phyloP scores from a whole-genome alignment of 1,140 invertebrate genomes.

The Drosophila mayri region DNA sequence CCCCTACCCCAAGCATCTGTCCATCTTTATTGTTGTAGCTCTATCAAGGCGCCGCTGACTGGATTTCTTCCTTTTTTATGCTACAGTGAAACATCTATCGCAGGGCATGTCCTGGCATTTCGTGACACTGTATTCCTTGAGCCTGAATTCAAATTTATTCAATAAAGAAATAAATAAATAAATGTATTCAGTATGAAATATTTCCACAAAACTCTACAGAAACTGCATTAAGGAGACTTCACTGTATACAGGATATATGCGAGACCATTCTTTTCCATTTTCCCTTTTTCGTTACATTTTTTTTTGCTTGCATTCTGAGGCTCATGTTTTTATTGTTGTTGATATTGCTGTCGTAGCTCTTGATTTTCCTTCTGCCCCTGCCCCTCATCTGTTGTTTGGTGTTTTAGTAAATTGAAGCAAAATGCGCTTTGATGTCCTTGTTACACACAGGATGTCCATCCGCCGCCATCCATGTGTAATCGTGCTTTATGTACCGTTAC shows the following conservation, averaged over 20 bases:
- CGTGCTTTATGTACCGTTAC: conserved; percentile 84
- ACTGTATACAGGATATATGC: conserved; percentile 22
- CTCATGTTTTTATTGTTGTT: conserved; percentile 47
- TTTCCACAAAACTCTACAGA: no score
- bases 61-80: conserved; percentile 26
- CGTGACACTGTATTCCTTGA: no score
- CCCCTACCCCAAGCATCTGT: conserved; percentile 5
- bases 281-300: conserved; percentile 10
- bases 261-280: conserved; percentile 18
- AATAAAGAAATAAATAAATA: no score
- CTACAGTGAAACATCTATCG: conserved; percentile 11
- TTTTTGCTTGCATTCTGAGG: conserved; percentile 9
- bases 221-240: no score
- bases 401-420: conserved; percentile 83
- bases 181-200: no score
- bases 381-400: conserved; percentile 56
- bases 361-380: conserved; percentile 15
- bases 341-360: conserved; percentile 32
- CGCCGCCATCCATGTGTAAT: conserved; percentile 56
- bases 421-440: conserved; percentile 80
- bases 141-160: no score
- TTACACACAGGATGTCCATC: conserved; percentile 65
- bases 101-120: no score
- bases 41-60: conserved; percentile 40
- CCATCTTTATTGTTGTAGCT: conserved; percentile 48